phyloP scores from a whole-genome alignment of 2,888 invertebrate genomes.

The Drosophila parthenogenetica region DNA sequence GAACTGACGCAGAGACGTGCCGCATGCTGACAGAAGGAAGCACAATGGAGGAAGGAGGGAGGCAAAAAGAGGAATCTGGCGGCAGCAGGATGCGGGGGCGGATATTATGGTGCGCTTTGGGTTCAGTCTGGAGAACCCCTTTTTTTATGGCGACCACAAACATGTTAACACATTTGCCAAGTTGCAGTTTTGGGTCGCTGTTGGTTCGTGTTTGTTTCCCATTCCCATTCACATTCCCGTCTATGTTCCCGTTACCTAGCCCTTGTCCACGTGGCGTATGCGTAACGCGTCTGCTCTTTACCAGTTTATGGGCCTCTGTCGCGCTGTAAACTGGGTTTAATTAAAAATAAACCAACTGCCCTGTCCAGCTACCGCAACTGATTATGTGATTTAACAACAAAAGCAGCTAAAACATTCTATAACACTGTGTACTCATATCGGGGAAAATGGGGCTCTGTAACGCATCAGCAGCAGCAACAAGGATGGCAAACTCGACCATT shows the following conservation, averaged over 20 bases:
- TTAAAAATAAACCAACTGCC: slow-evolving; percentile 68
- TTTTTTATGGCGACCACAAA: slow-evolving; percentile 71
- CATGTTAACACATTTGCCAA: slow-evolving; percentile 73
- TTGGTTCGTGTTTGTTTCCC: slow-evolving; percentile 13
- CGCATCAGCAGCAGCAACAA: slow-evolving; percentile 39
- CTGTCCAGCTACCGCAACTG: slow-evolving; percentile 33
- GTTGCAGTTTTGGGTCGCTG: slow-evolving; percentile 52
- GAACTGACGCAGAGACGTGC: slow-evolving; percentile 65
- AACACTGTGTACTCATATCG: slow-evolving; percentile 1
- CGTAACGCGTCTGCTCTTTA: slow-evolving; percentile 46
- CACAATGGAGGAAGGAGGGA: neutral
- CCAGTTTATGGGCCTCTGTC: slow-evolving; percentile 61
- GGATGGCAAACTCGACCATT: slow-evolving; percentile 23
- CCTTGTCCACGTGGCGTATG: slow-evolving; percentile 39
- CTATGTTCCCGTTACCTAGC: slow-evolving; percentile 10
- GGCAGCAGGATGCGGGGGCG: neutral
- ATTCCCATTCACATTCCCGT: too few relatives aligned
- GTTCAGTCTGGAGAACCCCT: slow-evolving; percentile 51
- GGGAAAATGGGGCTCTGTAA: slow-evolving; percentile 23
- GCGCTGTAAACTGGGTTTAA: slow-evolving; percentile 57
- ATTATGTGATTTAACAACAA: slow-evolving; percentile 55
- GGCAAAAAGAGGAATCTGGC: neutral
- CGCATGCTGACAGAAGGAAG: slow-evolving; percentile 21
- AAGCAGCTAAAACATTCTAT: slow-evolving; percentile 13
- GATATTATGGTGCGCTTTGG: slow-evolving; percentile 5